These are phyloP conservation scores for Phataginus tetradactyla DNA, from an alignment of 2,797 vertebrate genomes.

Conservation along the genomic window DNA sequence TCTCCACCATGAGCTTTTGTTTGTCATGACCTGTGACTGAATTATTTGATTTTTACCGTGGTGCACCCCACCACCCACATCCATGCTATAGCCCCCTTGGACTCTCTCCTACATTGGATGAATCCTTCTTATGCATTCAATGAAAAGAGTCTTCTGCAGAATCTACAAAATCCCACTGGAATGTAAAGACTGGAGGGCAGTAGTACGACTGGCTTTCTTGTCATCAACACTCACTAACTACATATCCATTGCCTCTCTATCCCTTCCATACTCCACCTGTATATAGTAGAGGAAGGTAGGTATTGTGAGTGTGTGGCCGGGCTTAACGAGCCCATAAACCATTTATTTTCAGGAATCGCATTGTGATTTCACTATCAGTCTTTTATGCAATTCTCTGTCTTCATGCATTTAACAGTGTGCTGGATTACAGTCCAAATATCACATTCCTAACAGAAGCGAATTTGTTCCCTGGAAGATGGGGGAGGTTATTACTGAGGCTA, in stretches of 20 bases:
- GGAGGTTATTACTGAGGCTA: neutral
- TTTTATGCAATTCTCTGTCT: neutral
- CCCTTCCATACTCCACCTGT: neutral
- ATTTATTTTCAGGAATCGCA: neutral
- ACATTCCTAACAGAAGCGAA: neutral
- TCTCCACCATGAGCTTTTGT: neutral
- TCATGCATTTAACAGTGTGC: neutral
- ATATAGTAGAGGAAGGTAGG: no score
- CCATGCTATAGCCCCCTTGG: no score
- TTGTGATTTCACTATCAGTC: neutral
- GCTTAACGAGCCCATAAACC: neutral
- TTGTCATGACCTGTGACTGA: neutral
- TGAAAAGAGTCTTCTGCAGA: neutral
- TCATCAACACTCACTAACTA: neutral
- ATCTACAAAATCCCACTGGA: neutral
- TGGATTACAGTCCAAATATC: neutral
- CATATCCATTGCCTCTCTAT: accelerated
- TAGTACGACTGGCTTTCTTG: neutral
- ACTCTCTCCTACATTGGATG: no score
- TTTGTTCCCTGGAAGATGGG: neutral
- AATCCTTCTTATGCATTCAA: neutral
- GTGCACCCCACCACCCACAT: neutral
- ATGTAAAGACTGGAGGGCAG: neutral
- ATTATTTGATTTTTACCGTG: neutral
- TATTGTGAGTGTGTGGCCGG: neutral